Evolutionary conservation across 2,888 invertebrate species (phyloP), one percentile per base, ranked within the genome.

Genomic region (Geophilus truncorum): DNA sequence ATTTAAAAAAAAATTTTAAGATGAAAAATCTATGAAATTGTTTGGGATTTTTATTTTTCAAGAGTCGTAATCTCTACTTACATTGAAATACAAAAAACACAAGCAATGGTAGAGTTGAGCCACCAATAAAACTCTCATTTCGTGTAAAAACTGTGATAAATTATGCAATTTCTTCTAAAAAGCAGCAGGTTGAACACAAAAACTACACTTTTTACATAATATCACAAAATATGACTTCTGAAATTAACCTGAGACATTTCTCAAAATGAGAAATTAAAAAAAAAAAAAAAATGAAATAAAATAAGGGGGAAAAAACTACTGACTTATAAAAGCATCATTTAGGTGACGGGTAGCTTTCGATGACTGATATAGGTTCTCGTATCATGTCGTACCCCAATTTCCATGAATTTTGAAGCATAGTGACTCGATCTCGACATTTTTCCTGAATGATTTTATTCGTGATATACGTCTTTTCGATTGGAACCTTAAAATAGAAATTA

Each of bases 301-400:
- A 62, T 12, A 25, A 62, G 23, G 0, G 1, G 1, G 6, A 83
- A 40, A 81, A 83, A 23, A 79, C 82, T 15, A 83, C 83, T 9
- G 83, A 84, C 45, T 84, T 82, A 34, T 30, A 77, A 34, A 34
- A 21, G 32, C 77, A 15, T 77, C 18, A 77, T 36, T 77, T n/a
- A 0, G 77, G 77, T 77, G 77, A 77, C 7, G 77, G 77, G 23
- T 23, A 77, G 15, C 30, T 18, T 34, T 77, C 36, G 0, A 77
- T 77, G 21, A 77, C 77, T 9, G 77, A 28, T 10, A 36, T 32
- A 7, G 77, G 77, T 21, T 77, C 77, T 32, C 36, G 25, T 4
- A 77, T 30, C 77, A 77, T 77, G 18, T 77, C 77, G 15, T 77
- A 77, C 3, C 77, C 77, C 1, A 77, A 18, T 77, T 36, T 77